A percentile compares a stretch with the other conserved stretches of the same genome.
These are phyloP conservation scores for Synanceia verrucosa DNA, from an alignment of 2,797 vertebrate species.

Conservation along the genomic window DNA sequence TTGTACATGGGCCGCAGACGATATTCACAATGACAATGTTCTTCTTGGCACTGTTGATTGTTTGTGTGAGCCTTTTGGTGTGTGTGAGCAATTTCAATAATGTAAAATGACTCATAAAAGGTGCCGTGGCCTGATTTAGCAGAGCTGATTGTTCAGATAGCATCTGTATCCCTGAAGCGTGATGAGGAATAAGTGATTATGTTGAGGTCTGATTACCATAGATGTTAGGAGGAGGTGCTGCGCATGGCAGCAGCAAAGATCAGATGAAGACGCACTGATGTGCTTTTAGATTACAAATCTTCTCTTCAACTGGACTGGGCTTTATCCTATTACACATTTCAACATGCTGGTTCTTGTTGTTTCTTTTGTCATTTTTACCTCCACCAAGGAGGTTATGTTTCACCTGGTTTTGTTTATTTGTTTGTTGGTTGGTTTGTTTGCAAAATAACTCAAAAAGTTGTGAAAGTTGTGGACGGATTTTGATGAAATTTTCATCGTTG, in stretches of 20 bases:
- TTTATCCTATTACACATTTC: background rate
- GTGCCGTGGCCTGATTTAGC: constrained; percentile 49
- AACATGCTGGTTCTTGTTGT: background rate
- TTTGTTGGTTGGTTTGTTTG: no score
- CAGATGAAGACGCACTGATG: background rate
- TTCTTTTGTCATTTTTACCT: no score
- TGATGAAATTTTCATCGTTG: no score
- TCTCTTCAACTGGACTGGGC: background rate
- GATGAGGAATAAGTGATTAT: constrained; percentile 37
- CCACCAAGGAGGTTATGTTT: no score
- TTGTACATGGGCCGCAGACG: constrained; percentile 39
- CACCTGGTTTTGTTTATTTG: no score
- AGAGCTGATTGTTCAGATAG: constrained; percentile 50
- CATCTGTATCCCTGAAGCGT: constrained; percentile 46
- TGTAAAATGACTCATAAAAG: constrained; percentile 60
- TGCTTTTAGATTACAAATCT: background rate
- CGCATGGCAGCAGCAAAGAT: background rate
- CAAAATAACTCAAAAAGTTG: no score
- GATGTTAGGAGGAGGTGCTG: constrained; percentile 15
- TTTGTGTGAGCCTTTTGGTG: constrained; percentile 39
- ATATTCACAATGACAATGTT: constrained; percentile 68
- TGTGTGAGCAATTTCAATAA: constrained; percentile 44
- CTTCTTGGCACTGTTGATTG: constrained; percentile 57
- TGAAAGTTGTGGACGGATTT: no score
- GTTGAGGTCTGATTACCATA: constrained; percentile 25